Evolutionary conservation across 2,888 invertebrate species (phyloP), one percentile per base, ranked within the genome.

Genomic region (Helicoverpa assulta): DNA sequence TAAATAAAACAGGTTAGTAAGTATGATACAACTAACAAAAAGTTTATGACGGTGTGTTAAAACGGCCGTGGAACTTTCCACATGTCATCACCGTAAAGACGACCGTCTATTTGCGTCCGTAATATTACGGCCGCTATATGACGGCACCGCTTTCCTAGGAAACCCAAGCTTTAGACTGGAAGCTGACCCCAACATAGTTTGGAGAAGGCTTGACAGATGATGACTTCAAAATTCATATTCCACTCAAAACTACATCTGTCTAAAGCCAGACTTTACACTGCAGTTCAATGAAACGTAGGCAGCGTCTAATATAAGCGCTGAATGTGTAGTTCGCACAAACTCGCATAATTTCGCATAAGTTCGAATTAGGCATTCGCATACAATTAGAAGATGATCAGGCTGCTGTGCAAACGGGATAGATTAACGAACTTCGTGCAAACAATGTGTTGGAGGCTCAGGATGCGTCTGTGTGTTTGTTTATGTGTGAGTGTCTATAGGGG

Each of bases 291-390:
- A 67, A 70, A 78, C 69, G 16, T 53, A 73, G 59, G 5, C 54
- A 61, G 40, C 47, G n/a, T 62, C 68, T 69, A 63, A 78, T 56
- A 78, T 74, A 72, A 73, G 26, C 69, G 78, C 78, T 72, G 81
- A 81, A 66, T 77, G 68, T 70, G 64, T 47, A 77, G 58, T 73
- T 26, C 4, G 26, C 26, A 26, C 26, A 2, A 26, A 26, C 4
- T 26, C 26, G 26, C 26, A 26, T 26, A 26, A 26, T 26, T 26
- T 70, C 70, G 81, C 70, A 81, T 83, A 82, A 82, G 81, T 79
- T 83, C 73, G 86, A 84, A 88, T 90, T 88, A 86, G 81, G 80
- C 79, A 89, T 90, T 89, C 91, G 91, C 91, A 91, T 91, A 88
- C 88, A 85, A 90, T 91, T 91, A 89, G 83, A 83, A 85, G 86